Evolutionary conservation across 1,140 invertebrate genomes (phyloP).

Genomic region (Neomicropteryx cornuta): DNA sequence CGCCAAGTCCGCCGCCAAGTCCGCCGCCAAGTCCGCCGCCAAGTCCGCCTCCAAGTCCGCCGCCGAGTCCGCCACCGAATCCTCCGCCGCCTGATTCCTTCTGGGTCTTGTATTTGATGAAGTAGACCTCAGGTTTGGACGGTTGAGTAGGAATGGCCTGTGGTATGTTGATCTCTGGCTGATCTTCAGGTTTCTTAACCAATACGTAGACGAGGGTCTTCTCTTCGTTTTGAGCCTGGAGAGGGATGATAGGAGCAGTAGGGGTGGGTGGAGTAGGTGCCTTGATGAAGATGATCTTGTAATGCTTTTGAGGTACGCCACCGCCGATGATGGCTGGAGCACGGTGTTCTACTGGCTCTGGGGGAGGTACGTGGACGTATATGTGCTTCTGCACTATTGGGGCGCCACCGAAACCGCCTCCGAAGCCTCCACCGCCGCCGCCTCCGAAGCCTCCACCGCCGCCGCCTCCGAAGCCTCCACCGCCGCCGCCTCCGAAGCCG

Average conservation of each 20-base stretch:
- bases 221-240: conserved; percentile 69
- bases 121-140: conserved; percentile 78
- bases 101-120: conserved; percentile 78
- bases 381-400: conserved; percentile 40
- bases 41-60: conserved; percentile 22
- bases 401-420: conserved; percentile 29
- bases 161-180: conserved; percentile 63
- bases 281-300: conserved; percentile 85
- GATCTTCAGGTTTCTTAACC: conserved; percentile 74
- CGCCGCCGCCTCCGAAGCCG: conserved; percentile 12
- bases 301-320: conserved; percentile 65
- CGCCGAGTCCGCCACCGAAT: conserved; percentile 18
- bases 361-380: conserved; percentile 41
- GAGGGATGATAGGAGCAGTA: conserved; percentile 59
- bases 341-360: conserved; percentile 49
- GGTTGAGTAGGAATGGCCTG: conserved; percentile 65
- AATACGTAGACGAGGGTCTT: conserved; percentile 85
- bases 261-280: conserved; percentile 67
- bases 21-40: conserved; percentile 22
- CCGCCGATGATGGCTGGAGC: conserved; percentile 41
- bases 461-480: conserved; percentile 10
- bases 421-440: conserved; percentile 22
- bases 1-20: conserved; percentile 19
- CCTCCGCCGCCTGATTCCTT: conserved; percentile 40
- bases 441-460: conserved; percentile 14